Percentiles rank a stretch among this genome's conserved stretches.
These are phyloP conservation scores for Babyrousa celebensis DNA, from an alignment of 2,797 vertebrate species.

Conservation along the genomic window DNA sequence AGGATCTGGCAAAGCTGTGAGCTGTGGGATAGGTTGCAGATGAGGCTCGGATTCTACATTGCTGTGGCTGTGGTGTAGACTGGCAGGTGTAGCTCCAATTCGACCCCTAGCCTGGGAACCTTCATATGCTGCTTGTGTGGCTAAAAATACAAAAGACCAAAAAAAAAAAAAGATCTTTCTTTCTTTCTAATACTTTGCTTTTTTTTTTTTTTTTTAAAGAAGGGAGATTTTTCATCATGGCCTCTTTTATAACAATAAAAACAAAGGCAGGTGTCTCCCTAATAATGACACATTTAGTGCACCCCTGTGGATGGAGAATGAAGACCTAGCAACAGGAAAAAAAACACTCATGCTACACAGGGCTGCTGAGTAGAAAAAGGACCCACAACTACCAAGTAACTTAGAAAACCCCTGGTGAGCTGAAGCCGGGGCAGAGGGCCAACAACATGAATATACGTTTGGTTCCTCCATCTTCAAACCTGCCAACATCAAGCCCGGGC, in stretches of 20 bases:
- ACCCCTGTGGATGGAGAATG: no score
- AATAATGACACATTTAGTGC: background rate
- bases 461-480: background rate
- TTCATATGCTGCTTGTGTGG: no score
- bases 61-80: no score
- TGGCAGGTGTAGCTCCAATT: no score
- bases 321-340: background rate
- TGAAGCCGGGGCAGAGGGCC: background rate
- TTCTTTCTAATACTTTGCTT: no score
- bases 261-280: background rate
- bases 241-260: background rate
- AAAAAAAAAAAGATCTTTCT: no score
- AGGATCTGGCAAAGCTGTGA: no score
- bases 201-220: background rate
- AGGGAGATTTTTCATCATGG: background rate
- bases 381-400: background rate
- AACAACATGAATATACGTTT: background rate
- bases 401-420: fast-evolving
- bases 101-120: no score
- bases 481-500: background rate
- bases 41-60: no score
- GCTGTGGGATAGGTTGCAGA: no score
- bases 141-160: no score
- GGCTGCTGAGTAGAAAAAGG: background rate
- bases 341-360: fast-evolving